phyloP scores from a whole-genome alignment of 1,140 invertebrate species.

The Hyphantria cunea region DNA sequence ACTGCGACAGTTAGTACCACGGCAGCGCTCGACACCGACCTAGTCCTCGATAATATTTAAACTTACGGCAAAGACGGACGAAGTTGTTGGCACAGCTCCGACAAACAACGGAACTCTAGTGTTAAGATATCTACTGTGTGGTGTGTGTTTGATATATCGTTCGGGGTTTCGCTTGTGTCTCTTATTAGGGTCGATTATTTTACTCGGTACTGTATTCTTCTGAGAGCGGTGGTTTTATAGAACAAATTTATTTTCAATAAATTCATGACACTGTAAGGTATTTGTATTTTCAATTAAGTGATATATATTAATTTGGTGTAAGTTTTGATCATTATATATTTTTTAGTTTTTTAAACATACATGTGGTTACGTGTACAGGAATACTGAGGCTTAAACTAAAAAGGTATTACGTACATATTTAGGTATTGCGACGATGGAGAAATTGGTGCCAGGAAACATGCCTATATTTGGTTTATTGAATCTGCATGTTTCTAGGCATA shows the following conservation, averaged over 20 bases:
- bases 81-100: conserved; percentile 36
- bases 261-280: too few relatives aligned
- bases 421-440: too few relatives aligned
- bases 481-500: too few relatives aligned
- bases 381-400: too few relatives aligned
- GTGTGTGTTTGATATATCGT: conserved; percentile 27
- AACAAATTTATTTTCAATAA: background rate
- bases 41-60: conserved; percentile 34
- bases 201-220: conserved; percentile 16
- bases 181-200: conserved; percentile 21
- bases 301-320: too few relatives aligned
- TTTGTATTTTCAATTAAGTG: too few relatives aligned
- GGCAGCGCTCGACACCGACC: conserved; percentile 2
- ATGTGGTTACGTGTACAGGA: too few relatives aligned
- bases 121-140: conserved; percentile 19
- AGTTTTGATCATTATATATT: too few relatives aligned
- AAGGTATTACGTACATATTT: too few relatives aligned
- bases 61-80: conserved; percentile 20
- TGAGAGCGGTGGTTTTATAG: background rate
- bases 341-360: too few relatives aligned
- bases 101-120: conserved; percentile 22
- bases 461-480: too few relatives aligned
- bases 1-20: conserved; percentile 16
- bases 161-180: conserved; percentile 26
- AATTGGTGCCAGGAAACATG: too few relatives aligned